Base-by-base conservation (phyloP, 2,797 vertebrate genomes). In the Alfaro cultratus region DNA sequence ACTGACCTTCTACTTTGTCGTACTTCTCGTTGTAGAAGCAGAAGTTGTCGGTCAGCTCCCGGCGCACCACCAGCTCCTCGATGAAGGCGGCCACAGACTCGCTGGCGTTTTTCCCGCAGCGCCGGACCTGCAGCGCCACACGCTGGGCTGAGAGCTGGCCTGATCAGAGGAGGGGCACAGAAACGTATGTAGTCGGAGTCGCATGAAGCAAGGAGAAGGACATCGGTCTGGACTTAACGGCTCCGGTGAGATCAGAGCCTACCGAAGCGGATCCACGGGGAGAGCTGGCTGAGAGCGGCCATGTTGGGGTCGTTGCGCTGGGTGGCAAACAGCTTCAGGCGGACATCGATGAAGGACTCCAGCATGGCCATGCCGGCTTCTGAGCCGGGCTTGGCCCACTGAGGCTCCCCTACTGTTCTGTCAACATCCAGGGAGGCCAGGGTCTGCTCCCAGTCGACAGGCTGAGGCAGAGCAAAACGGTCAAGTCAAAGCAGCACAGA, bases 1-100 rank as follows among this genome's bases (percentile, higher is more conserved):
- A 53, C 94, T 83, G 83, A 98, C 97, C 97, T 83, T 96, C 94
- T 62, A 98, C 55, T 0, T 92, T 94, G 95, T 98, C 97, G 0
- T 98, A 98, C 79, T 96, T 96, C 77, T 95, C 85, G 78, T 98
- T 98, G 95, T 98, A 98, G 93, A 95, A 98, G 92, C 97, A 98
- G 86, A 97, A 98, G 93, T 98, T 98, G 92, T 98, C 97, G 0
- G 97, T 96, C 89, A 98, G 96, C 91, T 98, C 97, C 78, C 97
- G 79, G 41, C 97, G 96, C 78, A 98, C 96, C 86, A 98, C 95
- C 0, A 97, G 95, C 92, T 98, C 97, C 89, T 98, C 97, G 1
- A 96, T 92, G 0, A 96, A 98, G 0, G 85, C 71, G 0, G 96
- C 68, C 47, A 97, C 93, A 0, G 96, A 95, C 21, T 95, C 90